Base-by-base conservation (phyloP, 30 jellyfish, hydroid and myxozoan genomes). In the Aurelia coerulea region DNA sequence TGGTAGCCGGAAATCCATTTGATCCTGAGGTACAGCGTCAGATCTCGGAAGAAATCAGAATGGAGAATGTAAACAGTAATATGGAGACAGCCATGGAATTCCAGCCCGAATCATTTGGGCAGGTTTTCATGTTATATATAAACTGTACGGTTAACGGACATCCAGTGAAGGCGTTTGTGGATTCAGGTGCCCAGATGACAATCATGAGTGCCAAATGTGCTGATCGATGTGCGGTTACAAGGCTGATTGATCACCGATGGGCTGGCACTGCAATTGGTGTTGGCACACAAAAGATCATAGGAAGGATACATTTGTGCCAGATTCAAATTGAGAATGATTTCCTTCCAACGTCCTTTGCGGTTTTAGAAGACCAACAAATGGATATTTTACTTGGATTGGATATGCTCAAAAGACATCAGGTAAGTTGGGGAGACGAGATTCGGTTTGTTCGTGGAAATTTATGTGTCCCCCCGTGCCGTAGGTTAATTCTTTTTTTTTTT, bases 161-260 rank as follows among this genome's bases (percentile, higher is more conserved):
- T 83, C 98, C 93, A 8, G 98, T 95, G 23, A 95, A 95, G 67
- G 99, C 99, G 0, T 95, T 95, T 64, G 99, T 95, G 3, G 99
- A 95, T 72, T 95, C 99, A 17, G 99, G 99, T 60, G 99, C 99
- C 32, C 99, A 95, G 42, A 95, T 90, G 99, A 95, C 99, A 1
- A 95, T 95, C 64, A 95, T 95, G 99, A 95, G 99, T 81, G 80
- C 92, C 50, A 68, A 89, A 5, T 95, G 99, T 78, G 99, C 99
- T 15, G 99, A 95, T 37, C 76, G 99, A 18, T 95, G 99, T 68
- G 93, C 83, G 51, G 88, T 95, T 32, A 95, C 92, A 71, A 89
- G 96, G 31, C 76, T 95, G 86, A 88, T 95, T 54, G 99, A 95
- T 63, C 96, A 86, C 53, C 89, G 99, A 31, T 95, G 97, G 97